Base-by-base conservation (phyloP, 2,888 invertebrate species). In the Scaptomyza flava region DNA sequence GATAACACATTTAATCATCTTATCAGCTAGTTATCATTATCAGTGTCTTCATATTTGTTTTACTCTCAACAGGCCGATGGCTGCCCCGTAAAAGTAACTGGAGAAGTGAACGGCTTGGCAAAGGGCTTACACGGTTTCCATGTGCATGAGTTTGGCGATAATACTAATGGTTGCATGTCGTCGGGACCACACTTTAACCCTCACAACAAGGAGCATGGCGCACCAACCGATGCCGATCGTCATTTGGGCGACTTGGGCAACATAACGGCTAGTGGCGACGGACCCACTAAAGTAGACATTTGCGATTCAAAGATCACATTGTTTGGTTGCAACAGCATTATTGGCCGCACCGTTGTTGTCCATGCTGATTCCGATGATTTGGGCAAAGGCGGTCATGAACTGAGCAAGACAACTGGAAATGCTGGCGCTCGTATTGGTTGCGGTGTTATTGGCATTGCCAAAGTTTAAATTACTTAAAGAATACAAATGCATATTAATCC, bases 151-250 rank as follows among this genome's bases (percentile, higher is more conserved):
- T 98, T 98, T 90, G 99, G 99, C 0, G 98, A 98, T 92, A 97
- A 96, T 90, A 98, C 98, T 31, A 98, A 98, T 91, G 97, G 97
- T 1, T 99, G 99, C 92, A 96, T 96, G n/a, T 98, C 97, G 41
- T 98, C 98, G 36, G 99, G 98, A 0, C 93, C 96, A 0, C 99
- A 99, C 93, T 99, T 97, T 93, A 99, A 99, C 93, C 98, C 98
- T 0, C 78, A 91, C 50, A 94, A 94, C 79, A 94, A 94, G 83
- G 96, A 96, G 0, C 99, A 99, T 89, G 99, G 97, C 12, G 96
- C 94, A 0, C 98, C 98, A 0, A 92, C 91, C 27, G 94, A 96
- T 66, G 87, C 88, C 0, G 93, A 93, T 5, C 95, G 98, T 68
- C 98, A 99, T 91, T 95, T 96, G 47, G 98, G 98, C 1, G 98